phyloP scores from a whole-genome alignment of 2,113 vertebrate species.

The Corapipo altera region DNA sequence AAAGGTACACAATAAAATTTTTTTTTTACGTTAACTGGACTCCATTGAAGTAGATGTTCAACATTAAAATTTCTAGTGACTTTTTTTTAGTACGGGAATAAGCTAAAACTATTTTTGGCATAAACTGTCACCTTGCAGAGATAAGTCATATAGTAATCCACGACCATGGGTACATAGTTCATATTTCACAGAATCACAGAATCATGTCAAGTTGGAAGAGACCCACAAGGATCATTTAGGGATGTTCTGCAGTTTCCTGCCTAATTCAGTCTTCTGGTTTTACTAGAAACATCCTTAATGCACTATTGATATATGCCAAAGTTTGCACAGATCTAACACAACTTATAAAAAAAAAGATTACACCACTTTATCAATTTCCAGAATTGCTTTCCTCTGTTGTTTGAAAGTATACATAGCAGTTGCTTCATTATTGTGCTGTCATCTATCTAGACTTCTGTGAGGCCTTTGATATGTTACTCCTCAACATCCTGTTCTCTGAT shows the following conservation, averaged over 20 bases:
- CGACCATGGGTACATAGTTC: neutral
- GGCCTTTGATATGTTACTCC: accelerated
- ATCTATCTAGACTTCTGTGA: neutral
- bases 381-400: neutral
- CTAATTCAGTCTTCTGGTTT: neutral
- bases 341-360: neutral
- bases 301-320: neutral
- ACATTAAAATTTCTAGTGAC: neutral
- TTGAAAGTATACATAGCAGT: neutral
- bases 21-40: neutral
- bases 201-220: neutral
- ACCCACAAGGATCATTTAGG: neutral
- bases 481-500: neutral
- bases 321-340: neutral
- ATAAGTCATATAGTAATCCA: neutral
- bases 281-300: neutral
- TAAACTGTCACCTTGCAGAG: neutral
- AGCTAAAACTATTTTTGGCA: neutral
- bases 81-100: neutral
- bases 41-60: neutral
- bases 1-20: neutral
- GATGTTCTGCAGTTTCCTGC: neutral
- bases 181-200: neutral
- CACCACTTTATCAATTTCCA: neutral
- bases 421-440: neutral